phyloP scores from a whole-genome alignment of 2,888 invertebrate species.

The Volucella inflata region DNA sequence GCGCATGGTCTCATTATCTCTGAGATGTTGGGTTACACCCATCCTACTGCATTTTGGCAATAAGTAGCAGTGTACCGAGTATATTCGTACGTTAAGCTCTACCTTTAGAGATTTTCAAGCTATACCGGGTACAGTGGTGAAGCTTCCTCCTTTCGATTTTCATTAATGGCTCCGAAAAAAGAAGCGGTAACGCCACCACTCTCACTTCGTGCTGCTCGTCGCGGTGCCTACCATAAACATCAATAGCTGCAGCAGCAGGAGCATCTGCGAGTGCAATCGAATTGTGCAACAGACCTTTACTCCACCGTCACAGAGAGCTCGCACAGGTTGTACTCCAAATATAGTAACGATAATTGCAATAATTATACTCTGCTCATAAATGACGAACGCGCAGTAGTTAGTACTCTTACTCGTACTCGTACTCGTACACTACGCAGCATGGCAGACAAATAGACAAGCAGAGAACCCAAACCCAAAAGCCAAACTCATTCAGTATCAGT shows the following conservation, averaged over 20 bases:
- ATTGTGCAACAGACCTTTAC: conserved; percentile 75
- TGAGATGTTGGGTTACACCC: conserved; percentile 73
- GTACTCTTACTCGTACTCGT: too few relatives aligned
- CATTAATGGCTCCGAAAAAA: conserved; percentile 56
- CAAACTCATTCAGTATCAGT: too few relatives aligned
- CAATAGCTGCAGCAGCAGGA: conserved; percentile 1
- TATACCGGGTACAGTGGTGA: conserved; percentile 8
- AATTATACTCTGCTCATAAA: conserved; percentile 71
- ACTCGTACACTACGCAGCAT: not conserved
- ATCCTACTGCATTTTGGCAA: conserved; percentile 70
- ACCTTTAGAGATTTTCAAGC: not conserved
- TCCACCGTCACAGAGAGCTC: conserved; percentile 33
- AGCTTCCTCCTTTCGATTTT: conserved; percentile 75
- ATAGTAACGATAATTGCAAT: conserved; percentile 75
- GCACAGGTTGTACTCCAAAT: conserved; percentile 73
- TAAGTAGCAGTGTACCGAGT: conserved; percentile 44
- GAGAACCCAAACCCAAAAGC: not conserved
- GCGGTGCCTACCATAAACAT: conserved; percentile 8
- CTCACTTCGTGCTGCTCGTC: conserved; percentile 63
- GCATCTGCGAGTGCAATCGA: conserved; percentile 69
- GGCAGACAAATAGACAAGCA: conserved; percentile 29
- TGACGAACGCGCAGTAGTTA: conserved; percentile 47
- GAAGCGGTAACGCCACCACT: conserved; percentile 61
- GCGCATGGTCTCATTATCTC: conserved; percentile 74
- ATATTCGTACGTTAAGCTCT: too few relatives aligned